Conservation (phyloP, 1,140 invertebrate genomes). For the Coboldia fuscipes region DNA sequence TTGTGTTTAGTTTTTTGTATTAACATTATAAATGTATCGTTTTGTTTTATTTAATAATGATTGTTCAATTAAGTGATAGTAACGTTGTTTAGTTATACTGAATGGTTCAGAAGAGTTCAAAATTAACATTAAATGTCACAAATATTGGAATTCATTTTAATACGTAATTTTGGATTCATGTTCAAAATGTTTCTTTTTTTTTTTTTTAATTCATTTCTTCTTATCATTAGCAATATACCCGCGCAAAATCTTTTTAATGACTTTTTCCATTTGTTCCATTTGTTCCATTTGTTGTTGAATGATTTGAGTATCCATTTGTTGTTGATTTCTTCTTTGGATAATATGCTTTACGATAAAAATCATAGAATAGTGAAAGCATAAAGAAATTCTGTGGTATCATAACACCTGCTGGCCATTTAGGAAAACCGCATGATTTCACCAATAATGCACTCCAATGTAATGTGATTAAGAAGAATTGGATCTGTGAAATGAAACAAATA, state of each 20-base stretch:
- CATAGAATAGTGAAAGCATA: constrained; percentile 54
- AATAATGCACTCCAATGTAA: constrained; percentile 36
- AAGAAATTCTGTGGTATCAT: constrained; percentile 39
- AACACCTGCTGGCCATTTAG: constrained; percentile 25
- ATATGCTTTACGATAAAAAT: constrained; percentile 65
- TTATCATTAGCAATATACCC: no score
- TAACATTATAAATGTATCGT: no score
- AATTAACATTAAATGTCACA: no score
- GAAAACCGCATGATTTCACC: constrained; percentile 38
- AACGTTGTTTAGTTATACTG: no score
- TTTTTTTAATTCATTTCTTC: no score
- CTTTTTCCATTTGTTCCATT: background rate
- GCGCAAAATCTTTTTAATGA: background rate
- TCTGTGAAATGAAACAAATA: background rate
- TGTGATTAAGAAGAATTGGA: constrained; percentile 47
- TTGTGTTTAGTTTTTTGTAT: no score
- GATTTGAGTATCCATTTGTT: background rate
- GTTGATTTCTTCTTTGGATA: constrained; percentile 21
- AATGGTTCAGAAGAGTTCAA: no score
- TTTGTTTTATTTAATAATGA: no score
- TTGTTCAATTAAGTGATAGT: no score
- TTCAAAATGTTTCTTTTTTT: no score
- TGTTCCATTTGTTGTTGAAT: background rate
- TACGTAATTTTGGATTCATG: no score
- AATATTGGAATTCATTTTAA: no score